These are phyloP conservation scores for pig (Sus scrofa) DNA, from an alignment of 2,113 vertebrate species.

Conservation along the genomic window T2T-Sscrofa CM000812.6:219842501-219843000, in stretches of 20 bases:
- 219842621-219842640: neutral
- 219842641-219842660: neutral
- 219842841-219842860: neutral
- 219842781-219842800: neutral
- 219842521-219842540: neutral
- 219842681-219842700: neutral
- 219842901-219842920: neutral
- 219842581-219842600: neutral
- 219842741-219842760: neutral
- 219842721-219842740: neutral
- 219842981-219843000: neutral
- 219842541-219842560: neutral
- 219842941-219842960: neutral
- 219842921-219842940: neutral
- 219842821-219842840: neutral
- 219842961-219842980: neutral
- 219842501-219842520: neutral
- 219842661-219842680: neutral
- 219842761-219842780: neutral
- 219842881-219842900: neutral
- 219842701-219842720: neutral
- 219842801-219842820: neutral
- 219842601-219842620: neutral
- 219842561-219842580: neutral
- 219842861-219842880: neutral